Evolutionary conservation across 2,888 invertebrate genomes (phyloP), one percentile per base, ranked within the genome.

Genomic region (Stratiomys singularior): DNA sequence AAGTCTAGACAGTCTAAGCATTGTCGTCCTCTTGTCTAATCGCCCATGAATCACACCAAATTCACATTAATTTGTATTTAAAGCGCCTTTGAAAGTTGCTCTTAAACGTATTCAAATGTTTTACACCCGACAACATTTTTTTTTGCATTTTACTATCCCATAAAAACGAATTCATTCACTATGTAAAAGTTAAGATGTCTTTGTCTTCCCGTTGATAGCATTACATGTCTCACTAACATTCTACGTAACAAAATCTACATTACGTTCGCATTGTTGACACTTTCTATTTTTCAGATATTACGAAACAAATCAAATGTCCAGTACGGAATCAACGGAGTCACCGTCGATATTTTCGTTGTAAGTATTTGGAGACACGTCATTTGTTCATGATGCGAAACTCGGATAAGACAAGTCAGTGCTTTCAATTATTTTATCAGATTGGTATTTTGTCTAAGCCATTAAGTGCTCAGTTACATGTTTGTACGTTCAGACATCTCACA

Each of bases 271-370:
- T 44, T 60, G 74, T 74, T 74, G 74, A 74, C 74, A 58, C 74
- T 74, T 82, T 82, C 82, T 81, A 44, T 77, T 78, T 88, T 88
- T 9, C 88, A 93, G 93, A 90, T 93, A 82, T 87, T 95, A 79
- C 89, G 90, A 5, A 92, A 93, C 82, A 90, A 91, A 81, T 90
- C 93, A 44, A 90, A 91, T 78, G 91, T 92, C 80, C 91, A 93
- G 84, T 93, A 92, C 85, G 91, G 91, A 44, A 87, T 93, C 79
- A 91, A 92, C 82, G 94, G 94, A 52, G 92, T 95, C 83, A 91
- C 93, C 1, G 88, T 90, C 78, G 90, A 90, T 37, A 83, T 86
- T 64, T 87, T 87, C 83, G 86, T 87, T 81, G 86, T 86, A 82
- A 83, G 67, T 52, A 69, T 46, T 15, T 18, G 5, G 15, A 13